Evolutionary conservation across 1,140 invertebrate genomes (phyloP), one percentile per base, ranked within the genome.

Genomic region (Aporrectodea caliginosa): DNA sequence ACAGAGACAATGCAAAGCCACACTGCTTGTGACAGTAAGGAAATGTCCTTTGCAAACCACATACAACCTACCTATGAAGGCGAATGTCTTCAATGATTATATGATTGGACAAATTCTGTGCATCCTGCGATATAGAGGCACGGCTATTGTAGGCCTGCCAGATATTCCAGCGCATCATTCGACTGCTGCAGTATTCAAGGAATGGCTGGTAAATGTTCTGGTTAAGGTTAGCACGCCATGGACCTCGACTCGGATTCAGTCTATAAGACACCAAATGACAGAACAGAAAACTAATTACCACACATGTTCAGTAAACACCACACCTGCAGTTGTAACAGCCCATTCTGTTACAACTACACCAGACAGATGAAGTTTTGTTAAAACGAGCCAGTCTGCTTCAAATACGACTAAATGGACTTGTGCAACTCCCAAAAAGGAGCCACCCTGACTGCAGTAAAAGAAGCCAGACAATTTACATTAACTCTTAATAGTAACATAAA

Each of bases 141-240:
- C 93, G 89, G 30, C 90, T 90, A 1, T 92, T 91, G 85, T 92
- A 89, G 0, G 93, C 93, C 75, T 93, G 90, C 94, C 94, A 98
- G 0, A 93, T 88, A 85, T 94, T 94, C 91, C 92, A 95, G 58
- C 96, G 89, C 35, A 93, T 84, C 31, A 90, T 86, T 80, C 93
- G 88, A 86, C 93, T 91, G 0, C 93, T 92, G 88, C 96, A 98
- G 87, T 94, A 91, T 86, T 95, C 92, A 85, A 96, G 89, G 83
- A 91, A 95, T 16, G 91, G 90, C 75, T 92, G 87, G 82, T 93
- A 92, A 58, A 95, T 90, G 81, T 92, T 87, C 1, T 93, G 92
- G 69, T 93, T 89, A 29, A 96, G 88, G 0, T 91, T 93, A 0
- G 95, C 88, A 80, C 79, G 80, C 87, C 87, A 88, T 0, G 87